Conservation (phyloP, 2,888 invertebrate genomes). For the Adelognathus sp. region DNA sequence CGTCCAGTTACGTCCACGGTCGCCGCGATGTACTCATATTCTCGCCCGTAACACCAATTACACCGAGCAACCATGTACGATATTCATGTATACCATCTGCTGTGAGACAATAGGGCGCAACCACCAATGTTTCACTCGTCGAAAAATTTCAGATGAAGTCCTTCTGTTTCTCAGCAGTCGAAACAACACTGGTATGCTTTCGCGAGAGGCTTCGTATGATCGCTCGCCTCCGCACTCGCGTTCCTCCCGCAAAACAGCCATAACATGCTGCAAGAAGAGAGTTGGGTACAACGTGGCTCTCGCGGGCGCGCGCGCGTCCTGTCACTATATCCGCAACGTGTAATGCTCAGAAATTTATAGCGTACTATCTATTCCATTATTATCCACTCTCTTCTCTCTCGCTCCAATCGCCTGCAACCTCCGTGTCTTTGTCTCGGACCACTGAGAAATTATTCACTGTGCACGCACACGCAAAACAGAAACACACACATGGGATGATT, state of each 20-base stretch:
- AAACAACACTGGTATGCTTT: not conserved
- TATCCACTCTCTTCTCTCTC: constrained; percentile 4
- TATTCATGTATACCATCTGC: constrained; percentile 1
- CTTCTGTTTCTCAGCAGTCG: not conserved
- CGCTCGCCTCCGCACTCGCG: not conserved
- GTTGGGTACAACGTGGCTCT: not conserved
- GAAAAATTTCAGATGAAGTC: no score
- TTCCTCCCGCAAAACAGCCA: constrained; percentile 4
- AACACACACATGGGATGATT: not conserved
- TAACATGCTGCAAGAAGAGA: not conserved
- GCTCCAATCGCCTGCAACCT: not conserved
- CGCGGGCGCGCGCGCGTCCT: not conserved
- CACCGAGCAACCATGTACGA: not conserved
- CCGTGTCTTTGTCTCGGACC: not conserved
- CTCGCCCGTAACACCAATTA: constrained; percentile 5
- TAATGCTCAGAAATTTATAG: constrained; percentile 50
- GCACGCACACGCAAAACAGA: not conserved
- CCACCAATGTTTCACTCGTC: no score
- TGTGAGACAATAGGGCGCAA: no score
- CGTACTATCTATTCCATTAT: constrained; percentile 45
- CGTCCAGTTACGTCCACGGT: constrained; percentile 12
- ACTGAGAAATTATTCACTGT: constrained; percentile 14
- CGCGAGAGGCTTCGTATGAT: not conserved
- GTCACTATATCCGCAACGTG: constrained; percentile 27
- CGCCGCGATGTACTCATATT: constrained; percentile 5